A percentile compares a stretch with the other conserved stretches of the same genome.
These are phyloP conservation scores for Oncorhynchus mykiss DNA, from an alignment of 2,113 vertebrate species.

Conservation along the genomic window DNA sequence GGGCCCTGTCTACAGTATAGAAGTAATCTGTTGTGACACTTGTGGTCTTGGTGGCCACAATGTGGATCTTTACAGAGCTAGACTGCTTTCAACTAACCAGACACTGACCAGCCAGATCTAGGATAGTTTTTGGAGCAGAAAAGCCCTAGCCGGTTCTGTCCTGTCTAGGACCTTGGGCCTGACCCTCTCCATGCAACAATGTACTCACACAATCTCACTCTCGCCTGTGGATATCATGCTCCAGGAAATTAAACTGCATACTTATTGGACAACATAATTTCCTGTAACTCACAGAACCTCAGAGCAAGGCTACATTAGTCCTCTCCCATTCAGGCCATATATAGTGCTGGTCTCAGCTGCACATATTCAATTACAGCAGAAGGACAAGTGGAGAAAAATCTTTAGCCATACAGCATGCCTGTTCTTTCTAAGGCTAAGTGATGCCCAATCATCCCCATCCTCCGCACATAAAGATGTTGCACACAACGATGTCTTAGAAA, in stretches of 20 bases:
- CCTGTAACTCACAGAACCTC: not conserved
- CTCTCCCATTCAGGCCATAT: not conserved
- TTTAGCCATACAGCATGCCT: slow-evolving; percentile 19
- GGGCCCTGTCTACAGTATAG: slow-evolving; percentile 13
- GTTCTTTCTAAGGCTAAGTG: no score
- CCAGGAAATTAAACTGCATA: not conserved
- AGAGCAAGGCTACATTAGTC: not conserved
- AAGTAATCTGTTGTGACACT: slow-evolving; percentile 43
- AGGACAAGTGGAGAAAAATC: not conserved
- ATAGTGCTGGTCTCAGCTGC: slow-evolving; percentile 1
- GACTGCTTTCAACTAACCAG: slow-evolving; percentile 1
- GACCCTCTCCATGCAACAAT: not conserved
- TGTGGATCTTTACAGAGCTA: not conserved
- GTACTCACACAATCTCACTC: not conserved
- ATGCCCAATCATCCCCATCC: no score
- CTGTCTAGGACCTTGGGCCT: slow-evolving; percentile 32
- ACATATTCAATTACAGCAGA: not conserved
- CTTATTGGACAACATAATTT: not conserved
- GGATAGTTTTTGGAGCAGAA: slow-evolving; percentile 23
- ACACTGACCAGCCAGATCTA: slow-evolving; percentile 31
- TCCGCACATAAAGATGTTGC: no score
- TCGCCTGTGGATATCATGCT: not conserved
- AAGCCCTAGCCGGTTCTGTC: slow-evolving; percentile 32
- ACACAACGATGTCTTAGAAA: slow-evolving; percentile 25
- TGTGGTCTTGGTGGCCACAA: slow-evolving; percentile 35